These are phyloP conservation scores for Eurystomus gularis DNA, from an alignment of 2,113 vertebrate genomes.

Conservation along the genomic window DNA sequence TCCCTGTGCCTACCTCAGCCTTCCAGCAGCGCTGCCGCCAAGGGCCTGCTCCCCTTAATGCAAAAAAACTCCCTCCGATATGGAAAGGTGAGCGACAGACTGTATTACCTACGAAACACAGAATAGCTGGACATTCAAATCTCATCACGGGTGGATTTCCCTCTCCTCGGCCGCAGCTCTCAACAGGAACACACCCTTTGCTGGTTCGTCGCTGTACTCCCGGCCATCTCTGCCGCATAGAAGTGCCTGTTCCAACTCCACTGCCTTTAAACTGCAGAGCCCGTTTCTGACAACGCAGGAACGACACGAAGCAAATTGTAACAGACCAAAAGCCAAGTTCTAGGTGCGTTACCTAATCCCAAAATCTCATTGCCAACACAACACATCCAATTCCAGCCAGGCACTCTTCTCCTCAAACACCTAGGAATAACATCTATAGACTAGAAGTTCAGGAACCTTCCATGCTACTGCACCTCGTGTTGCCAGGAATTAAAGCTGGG, in stretches of 20 bases:
- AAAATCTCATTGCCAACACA: neutral
- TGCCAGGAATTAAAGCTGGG: neutral
- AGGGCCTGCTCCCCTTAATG: neutral
- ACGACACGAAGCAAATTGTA: neutral
- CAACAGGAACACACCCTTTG: neutral
- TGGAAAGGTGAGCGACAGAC: accelerated
- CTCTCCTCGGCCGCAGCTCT: neutral
- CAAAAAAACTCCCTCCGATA: accelerated
- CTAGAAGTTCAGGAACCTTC: neutral
- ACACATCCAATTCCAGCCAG: neutral
- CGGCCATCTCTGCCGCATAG: accelerated
- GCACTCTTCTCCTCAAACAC: neutral
- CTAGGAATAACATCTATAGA: neutral
- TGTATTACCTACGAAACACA: accelerated
- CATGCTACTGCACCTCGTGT: accelerated
- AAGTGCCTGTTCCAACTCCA: accelerated
- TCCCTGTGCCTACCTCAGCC: accelerated
- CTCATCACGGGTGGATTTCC: neutral
- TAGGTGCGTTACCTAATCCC: neutral
- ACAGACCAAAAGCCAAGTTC: neutral
- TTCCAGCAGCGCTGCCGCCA: neutral
- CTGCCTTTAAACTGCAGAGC: neutral
- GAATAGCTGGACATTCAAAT: neutral
- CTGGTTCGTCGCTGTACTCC: accelerated
- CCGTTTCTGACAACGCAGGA: too few species aligned